A percentile compares a stretch with the other conserved stretches of the same genome.
Evolutionary conservation across 1,140 invertebrate species (phyloP).

Genomic region (Drosophila takahashii): DNA sequence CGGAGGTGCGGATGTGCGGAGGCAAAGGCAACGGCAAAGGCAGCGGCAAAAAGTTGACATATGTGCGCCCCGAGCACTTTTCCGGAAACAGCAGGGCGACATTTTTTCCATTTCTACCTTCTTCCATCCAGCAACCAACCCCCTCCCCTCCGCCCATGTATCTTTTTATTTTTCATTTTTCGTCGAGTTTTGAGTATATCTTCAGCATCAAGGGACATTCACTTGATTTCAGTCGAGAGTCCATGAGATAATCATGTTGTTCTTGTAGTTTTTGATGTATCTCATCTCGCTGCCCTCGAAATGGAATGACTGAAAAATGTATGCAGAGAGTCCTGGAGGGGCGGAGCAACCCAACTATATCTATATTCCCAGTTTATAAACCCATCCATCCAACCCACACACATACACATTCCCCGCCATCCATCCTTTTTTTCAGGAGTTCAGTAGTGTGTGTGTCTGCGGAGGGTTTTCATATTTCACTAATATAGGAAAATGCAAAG

Average conservation of each 20-base stretch:
- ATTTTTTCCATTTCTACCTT: constrained; percentile 64
- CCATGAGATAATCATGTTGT: constrained; percentile 64
- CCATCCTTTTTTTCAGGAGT: neutral
- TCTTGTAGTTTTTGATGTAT: constrained; percentile 12
- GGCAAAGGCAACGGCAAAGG: constrained; percentile 15
- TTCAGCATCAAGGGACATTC: constrained; percentile 70
- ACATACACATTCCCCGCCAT: neutral
- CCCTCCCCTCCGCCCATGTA: neutral
- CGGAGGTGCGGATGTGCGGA: constrained; percentile 13
- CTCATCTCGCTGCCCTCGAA: constrained; percentile 36
- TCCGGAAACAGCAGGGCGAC: constrained; percentile 79
- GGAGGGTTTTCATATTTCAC: constrained; percentile 51
- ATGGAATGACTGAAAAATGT: constrained; percentile 80
- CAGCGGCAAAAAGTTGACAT: constrained; percentile 81
- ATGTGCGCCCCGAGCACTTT: constrained; percentile 84
- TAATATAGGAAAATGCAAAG: constrained; percentile 67
- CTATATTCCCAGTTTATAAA: too few relatives aligned
- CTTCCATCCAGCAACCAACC: constrained; percentile 3
- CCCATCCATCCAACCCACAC: neutral
- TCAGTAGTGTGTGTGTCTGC: neutral
- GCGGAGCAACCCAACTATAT: constrained; percentile 21
- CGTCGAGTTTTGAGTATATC: constrained; percentile 68
- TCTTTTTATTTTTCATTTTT: constrained; percentile 9
- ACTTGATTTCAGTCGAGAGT: constrained; percentile 81
- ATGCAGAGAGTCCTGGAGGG: constrained; percentile 41